phyloP scores from a whole-genome alignment of 2,113 vertebrate species.

The Mungos mungo region DNA sequence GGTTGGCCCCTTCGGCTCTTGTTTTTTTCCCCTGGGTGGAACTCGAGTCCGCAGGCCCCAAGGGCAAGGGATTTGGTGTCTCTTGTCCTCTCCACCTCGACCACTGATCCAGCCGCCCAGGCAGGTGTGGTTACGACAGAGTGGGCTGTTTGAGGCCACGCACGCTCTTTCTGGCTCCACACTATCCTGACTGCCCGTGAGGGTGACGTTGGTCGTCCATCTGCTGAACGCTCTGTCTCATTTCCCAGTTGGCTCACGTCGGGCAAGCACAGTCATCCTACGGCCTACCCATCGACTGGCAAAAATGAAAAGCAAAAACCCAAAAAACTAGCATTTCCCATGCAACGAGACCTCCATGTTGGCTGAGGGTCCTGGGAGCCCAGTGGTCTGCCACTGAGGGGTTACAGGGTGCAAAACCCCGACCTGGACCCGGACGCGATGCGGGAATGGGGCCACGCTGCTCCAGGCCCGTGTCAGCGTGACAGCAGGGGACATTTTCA shows the following conservation, averaged over 20 bases:
- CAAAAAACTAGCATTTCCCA: neutral
- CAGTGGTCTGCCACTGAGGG: neutral
- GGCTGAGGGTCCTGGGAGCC: neutral
- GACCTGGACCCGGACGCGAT: too few relatives aligned
- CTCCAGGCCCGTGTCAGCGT: rapidly evolving
- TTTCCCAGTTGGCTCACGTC: neutral
- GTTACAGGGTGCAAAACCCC: neutral
- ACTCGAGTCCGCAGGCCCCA: neutral
- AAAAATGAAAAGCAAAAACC: neutral
- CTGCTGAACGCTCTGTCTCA: neutral
- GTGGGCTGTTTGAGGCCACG: neutral
- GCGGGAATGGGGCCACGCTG: neutral
- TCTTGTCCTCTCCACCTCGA: neutral
- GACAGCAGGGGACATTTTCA: rapidly evolving
- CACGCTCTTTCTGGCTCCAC: neutral
- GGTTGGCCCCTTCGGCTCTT: neutral
- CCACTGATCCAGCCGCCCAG: neutral
- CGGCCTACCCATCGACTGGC: neutral
- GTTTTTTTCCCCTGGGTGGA: neutral
- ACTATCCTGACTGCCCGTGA: too few relatives aligned
- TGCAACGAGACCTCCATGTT: neutral
- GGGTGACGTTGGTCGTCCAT: neutral
- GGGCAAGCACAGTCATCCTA: neutral
- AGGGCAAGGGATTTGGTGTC: neutral
- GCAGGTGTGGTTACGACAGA: rapidly evolving